These are phyloP conservation scores for Homalodisca vitripennis DNA, from an alignment of 1,140 invertebrate species.

Conservation along the genomic window DNA sequence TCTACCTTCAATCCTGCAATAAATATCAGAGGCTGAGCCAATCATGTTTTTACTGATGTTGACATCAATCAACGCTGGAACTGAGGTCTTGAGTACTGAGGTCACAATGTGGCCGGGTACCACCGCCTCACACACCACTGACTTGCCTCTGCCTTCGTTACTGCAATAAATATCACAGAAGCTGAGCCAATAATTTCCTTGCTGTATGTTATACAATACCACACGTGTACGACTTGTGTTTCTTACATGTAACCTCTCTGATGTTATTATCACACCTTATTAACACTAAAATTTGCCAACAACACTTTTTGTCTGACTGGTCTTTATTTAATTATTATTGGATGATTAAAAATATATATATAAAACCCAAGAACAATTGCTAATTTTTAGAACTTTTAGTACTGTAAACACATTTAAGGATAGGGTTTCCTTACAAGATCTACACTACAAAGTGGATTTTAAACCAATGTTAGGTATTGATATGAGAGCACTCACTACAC, in stretches of 20 bases:
- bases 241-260: too few species aligned
- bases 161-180: constrained; percentile 66
- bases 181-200: constrained; percentile 97
- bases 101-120: constrained; percentile 73
- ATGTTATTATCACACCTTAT: too few species aligned
- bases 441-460: too few species aligned
- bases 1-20: constrained; percentile 86
- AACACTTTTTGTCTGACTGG: not conserved
- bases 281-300: not conserved
- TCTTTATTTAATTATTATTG: not conserved
- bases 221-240: too few species aligned
- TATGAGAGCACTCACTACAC: too few species aligned
- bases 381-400: too few species aligned
- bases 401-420: too few species aligned
- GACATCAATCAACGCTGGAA: constrained; percentile 81
- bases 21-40: constrained; percentile 92
- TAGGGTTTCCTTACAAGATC: too few species aligned
- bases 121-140: constrained; percentile 91
- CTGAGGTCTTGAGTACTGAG: constrained; percentile 84
- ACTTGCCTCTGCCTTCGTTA: constrained; percentile 96
- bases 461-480: too few species aligned
- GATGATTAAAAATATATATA: too few species aligned
- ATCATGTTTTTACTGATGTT: constrained; percentile 94
- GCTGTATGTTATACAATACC: too few species aligned
- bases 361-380: too few species aligned